Conservation (phyloP, 2,888 invertebrate species). For the Caenorhabditis sp. region DNA sequence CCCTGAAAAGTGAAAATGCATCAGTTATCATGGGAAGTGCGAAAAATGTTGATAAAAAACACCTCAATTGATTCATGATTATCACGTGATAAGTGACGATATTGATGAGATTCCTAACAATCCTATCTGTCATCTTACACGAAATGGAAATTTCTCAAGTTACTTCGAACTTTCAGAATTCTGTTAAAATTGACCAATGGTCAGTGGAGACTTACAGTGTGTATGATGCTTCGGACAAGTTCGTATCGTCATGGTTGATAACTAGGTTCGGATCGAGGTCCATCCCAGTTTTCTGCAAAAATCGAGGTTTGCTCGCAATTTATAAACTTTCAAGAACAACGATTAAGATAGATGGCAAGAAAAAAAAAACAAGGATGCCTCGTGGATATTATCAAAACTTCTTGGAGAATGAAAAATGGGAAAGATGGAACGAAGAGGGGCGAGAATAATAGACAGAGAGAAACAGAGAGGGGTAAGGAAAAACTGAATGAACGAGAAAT, state of each 20-base stretch:
- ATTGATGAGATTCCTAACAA: not conserved
- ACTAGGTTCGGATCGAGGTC: conserved; percentile 64
- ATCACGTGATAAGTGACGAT: not conserved
- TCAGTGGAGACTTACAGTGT: conserved; percentile 34
- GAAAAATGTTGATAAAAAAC: not conserved
- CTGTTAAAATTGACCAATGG: not conserved
- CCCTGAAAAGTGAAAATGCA: conserved; percentile 38
- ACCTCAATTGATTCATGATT: conserved; percentile 1
- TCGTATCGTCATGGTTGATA: conserved; percentile 61
- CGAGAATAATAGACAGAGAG: no score
- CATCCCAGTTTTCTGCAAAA: conserved; percentile 61
- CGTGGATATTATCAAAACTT: conserved; percentile 26
- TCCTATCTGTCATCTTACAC: not conserved
- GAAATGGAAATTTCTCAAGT: not conserved
- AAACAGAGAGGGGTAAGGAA: conserved; percentile 24
- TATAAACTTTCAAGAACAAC: not conserved
- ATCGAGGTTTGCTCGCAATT: not conserved
- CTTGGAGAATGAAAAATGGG: conserved; percentile 1
- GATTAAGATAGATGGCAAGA: not conserved
- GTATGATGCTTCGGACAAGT: conserved; percentile 48
- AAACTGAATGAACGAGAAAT: conserved; percentile 65
- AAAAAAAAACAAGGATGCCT: conserved; percentile 3
- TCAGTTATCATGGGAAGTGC: not conserved
- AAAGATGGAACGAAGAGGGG: conserved; percentile 12
- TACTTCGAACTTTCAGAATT: not conserved